Percentiles rank a stretch among this genome's conserved stretches.
Evolutionary conservation across 2,797 vertebrate species (phyloP).

Genomic region (Rhinogobio ventralis): DNA sequence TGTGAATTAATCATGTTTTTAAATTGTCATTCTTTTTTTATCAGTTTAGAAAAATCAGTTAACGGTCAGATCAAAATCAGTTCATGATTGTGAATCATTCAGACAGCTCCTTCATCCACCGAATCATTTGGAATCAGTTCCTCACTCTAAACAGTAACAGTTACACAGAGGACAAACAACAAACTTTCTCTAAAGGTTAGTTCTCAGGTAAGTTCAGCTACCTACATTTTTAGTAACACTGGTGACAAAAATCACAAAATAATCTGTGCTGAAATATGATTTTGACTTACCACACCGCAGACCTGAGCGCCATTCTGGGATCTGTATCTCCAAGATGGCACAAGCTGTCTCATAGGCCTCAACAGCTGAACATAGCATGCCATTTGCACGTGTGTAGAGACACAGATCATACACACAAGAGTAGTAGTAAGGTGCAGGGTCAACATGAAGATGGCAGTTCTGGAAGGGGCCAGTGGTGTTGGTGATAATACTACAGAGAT

Average conservation of each 20-base stretch:
- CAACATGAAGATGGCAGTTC: slow-evolving; percentile 66
- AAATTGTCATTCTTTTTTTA: too few relatives aligned
- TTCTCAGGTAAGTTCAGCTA: neutral
- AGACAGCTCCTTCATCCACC: neutral
- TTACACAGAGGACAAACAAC: too few relatives aligned
- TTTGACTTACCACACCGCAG: slow-evolving; percentile 57
- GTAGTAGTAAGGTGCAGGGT: slow-evolving; percentile 64
- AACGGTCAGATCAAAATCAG: neutral
- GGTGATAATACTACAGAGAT: slow-evolving; percentile 71
- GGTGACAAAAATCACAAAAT: neutral
- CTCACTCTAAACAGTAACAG: too few relatives aligned
- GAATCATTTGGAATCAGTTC: neutral
- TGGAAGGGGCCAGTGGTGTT: slow-evolving; percentile 72
- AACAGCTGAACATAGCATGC: slow-evolving; percentile 70
- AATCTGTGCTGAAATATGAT: neutral
- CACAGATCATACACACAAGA: slow-evolving; percentile 78
- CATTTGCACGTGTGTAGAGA: slow-evolving; percentile 68
- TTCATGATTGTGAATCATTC: neutral
- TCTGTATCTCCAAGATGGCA: slow-evolving; percentile 49
- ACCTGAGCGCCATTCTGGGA: slow-evolving; percentile 65
- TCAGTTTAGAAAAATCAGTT: too few relatives aligned
- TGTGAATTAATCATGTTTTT: too few relatives aligned
- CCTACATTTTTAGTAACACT: neutral
- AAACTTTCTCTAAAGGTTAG: neutral
- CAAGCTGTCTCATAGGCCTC: slow-evolving; percentile 72